Base-by-base conservation (phyloP, 2,113 vertebrate genomes). In the Benitochromis conjunctus region DNA sequence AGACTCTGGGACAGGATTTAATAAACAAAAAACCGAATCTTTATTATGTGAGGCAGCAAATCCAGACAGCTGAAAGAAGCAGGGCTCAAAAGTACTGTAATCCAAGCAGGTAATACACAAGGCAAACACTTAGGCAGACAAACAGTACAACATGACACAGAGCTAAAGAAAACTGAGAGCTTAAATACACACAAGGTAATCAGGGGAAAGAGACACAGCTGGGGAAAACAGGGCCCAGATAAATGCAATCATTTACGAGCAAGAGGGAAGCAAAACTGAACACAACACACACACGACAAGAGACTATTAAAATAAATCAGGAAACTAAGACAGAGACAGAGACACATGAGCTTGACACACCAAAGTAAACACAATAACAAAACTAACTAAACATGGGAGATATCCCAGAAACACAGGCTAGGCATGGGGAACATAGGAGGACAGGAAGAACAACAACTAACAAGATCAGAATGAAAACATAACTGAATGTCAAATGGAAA, bases 21-120 rank as follows among this genome's bases (percentile, higher is more conserved):
- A 0, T 36, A 64, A 64, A 36, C 5, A 64, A 38, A 64, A 34
- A 64, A 36, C n/a, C 0, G 0, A 64, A 36, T 12, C 60, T 64
- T 64, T 64, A 12, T 64, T 36, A 1, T 7, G 31, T 36, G 60
- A 64, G 9, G 60, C 60, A 64, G 60, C 10, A 64, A 36, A 64
- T 64, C 60, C 60, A 64, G 60, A n/a, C 60, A 36, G 60, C 60
- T 64, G 60, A 38, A 64, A 1, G 60, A 64, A 1, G 60, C 60
- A 64, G 31, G 6, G 18, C 31, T 64, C 60, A n/a, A 64, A 36
- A 64, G 18, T 64, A 64, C 36, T 0, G 3, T 38, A 62, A 62
- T 7, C 31, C 58, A 62, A 36, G 58, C 58, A n/a, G 18, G 9
- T 18, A 62, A 64, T 64, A 36, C 60, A 36, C 6, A 6, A 64